Evolutionary conservation across 2,113 vertebrate species (phyloP).

Genomic region (Hippocampus zosterae): DNA sequence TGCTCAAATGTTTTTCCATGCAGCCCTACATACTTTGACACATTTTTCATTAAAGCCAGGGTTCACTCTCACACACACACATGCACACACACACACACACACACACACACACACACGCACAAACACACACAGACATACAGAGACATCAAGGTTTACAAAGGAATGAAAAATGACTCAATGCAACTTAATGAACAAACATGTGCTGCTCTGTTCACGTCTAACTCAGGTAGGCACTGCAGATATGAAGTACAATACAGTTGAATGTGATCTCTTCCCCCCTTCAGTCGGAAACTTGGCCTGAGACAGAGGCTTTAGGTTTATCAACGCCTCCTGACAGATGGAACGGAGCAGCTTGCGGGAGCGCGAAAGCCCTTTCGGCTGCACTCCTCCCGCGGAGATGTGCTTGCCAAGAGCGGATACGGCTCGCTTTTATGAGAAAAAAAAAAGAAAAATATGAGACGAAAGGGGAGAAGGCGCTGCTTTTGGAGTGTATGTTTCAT

Average conservation of each 20-base stretch:
- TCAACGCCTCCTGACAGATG: conserved; percentile 64
- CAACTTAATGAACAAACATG: conserved; percentile 32
- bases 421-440: conserved; percentile 47
- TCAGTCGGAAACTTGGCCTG: conserved; percentile 33
- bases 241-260: conserved; percentile 14
- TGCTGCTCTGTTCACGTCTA: conserved; percentile 20
- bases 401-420: conserved; percentile 58
- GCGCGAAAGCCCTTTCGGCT: conserved; percentile 53
- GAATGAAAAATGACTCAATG: background rate
- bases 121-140: background rate
- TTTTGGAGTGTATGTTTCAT: background rate
- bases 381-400: conserved; percentile 50
- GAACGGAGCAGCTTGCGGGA: conserved; percentile 68
- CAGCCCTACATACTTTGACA: background rate
- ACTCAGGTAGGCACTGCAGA: conserved; percentile 16
- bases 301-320: conserved; percentile 41
- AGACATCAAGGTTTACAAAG: background rate
- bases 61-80: background rate
- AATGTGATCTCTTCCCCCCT: background rate
- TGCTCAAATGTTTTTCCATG: background rate
- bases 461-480: background rate
- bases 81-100: background rate
- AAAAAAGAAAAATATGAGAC: background rate
- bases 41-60: conserved; percentile 24
- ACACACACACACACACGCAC: background rate